These are phyloP conservation scores for Valencia hispanica DNA, from an alignment of 2,797 vertebrate genomes.

Conservation along the genomic window DNA sequence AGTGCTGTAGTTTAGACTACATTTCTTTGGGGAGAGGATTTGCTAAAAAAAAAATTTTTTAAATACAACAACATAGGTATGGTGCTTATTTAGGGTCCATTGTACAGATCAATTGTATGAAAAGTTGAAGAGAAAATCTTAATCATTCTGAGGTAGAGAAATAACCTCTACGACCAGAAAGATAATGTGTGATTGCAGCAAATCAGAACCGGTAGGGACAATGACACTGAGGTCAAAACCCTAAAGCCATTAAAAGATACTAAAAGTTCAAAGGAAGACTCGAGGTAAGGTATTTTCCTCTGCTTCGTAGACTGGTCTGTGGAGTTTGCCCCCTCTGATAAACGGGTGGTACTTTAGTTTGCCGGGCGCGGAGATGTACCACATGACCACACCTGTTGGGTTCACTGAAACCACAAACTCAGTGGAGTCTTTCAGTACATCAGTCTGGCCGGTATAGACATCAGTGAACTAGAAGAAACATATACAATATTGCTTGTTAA, in stretches of 20 bases:
- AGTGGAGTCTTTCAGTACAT: slow-evolving; percentile 75
- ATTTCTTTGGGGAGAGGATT: not conserved
- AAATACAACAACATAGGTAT: too few species aligned
- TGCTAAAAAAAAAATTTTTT: not conserved
- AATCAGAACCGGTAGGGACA: not conserved
- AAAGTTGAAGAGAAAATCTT: not conserved
- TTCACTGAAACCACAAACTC: slow-evolving; percentile 88
- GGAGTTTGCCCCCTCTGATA: slow-evolving; percentile 6
- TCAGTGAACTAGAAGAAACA: slow-evolving; percentile 82
- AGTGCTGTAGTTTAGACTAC: not conserved
- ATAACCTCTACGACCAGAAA: not conserved
- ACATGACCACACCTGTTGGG: slow-evolving; percentile 94
- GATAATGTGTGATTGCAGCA: not conserved
- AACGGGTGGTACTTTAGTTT: slow-evolving; percentile 23
- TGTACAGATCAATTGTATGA: too few species aligned
- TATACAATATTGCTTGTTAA: too few species aligned
- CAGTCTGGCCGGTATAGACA: slow-evolving; percentile 76
- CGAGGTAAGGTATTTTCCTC: slow-evolving; percentile 41
- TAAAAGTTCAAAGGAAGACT: slow-evolving; percentile 51
- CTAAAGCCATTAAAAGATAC: not conserved
- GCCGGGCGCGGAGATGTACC: slow-evolving; percentile 81
- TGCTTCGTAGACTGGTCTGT: not conserved
- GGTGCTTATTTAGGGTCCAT: not conserved
- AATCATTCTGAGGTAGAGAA: slow-evolving; percentile 1
- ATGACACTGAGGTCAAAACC: not conserved